Evolutionary conservation across 2,113 vertebrate genomes (phyloP).

Genomic region (Pandion haliaetus): DNA sequence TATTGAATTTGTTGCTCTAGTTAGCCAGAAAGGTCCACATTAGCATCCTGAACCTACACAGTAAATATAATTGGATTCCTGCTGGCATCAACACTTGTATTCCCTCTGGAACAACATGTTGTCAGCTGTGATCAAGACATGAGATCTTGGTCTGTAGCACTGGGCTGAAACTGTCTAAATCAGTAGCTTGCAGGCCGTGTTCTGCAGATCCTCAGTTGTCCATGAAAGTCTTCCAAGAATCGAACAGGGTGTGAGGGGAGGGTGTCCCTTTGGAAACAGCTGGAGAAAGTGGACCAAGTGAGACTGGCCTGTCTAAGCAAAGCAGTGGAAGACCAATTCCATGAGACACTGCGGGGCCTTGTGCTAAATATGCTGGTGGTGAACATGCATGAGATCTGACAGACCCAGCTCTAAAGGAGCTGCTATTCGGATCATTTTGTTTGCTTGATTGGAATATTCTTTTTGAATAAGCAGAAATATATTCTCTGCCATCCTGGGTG

Average conservation of each 20-base stretch:
- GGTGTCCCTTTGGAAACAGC: neutral
- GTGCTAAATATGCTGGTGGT: neutral
- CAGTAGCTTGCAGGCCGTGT: neutral
- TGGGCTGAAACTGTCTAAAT: neutral
- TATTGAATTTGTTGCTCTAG: neutral
- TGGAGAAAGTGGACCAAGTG: neutral
- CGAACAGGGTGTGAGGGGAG: neutral
- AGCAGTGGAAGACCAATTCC: neutral
- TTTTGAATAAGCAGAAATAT: neutral
- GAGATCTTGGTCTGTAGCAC: neutral
- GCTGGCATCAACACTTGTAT: neutral
- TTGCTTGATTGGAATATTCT: neutral
- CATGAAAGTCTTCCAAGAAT: neutral
- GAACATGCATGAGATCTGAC: neutral
- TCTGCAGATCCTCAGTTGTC: neutral
- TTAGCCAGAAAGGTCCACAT: neutral
- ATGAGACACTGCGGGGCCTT: neutral
- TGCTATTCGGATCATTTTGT: neutral
- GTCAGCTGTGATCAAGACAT: neutral
- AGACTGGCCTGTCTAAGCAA: neutral
- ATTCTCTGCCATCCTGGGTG: slow-evolving; percentile 43
- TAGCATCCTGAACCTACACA: neutral
- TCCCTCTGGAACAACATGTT: neutral
- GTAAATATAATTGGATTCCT: neutral
- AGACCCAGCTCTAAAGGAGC: neutral